Evolutionary conservation across 2,888 invertebrate species (phyloP).

Genomic region (Cephus nigrinus): DNA sequence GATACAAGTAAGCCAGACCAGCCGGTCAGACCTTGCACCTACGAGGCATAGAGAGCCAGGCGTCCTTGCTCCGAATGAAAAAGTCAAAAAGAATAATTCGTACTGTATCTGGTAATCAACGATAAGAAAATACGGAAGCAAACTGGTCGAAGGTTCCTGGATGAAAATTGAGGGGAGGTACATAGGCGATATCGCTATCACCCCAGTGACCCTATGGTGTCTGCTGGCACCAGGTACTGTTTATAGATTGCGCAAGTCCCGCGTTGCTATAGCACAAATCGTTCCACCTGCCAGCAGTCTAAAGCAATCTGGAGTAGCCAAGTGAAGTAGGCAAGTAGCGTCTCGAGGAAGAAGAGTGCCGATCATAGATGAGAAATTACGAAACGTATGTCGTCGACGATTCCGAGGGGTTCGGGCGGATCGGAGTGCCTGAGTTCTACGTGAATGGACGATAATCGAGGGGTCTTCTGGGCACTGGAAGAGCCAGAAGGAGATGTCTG

Average conservation of each 20-base stretch:
- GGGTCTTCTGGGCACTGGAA: background rate
- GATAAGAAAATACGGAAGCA: background rate
- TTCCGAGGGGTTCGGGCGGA: background rate
- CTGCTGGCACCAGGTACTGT: constrained; percentile 55
- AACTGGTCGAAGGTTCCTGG: background rate
- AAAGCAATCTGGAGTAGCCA: constrained; percentile 29
- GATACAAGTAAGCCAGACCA: background rate
- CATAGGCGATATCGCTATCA: constrained; percentile 17
- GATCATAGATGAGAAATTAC: background rate
- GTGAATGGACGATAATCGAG: background rate
- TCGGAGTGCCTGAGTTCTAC: background rate
- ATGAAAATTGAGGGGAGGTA: constrained; percentile 1
- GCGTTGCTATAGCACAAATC: constrained; percentile 49
- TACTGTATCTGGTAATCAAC: background rate
- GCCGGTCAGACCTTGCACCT: background rate
- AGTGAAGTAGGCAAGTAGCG: constrained; percentile 26
- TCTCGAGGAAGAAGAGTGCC: background rate
- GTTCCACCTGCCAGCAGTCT: constrained; percentile 32
- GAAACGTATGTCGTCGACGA: background rate
- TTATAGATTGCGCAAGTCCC: constrained; percentile 55
- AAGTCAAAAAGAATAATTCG: background rate
- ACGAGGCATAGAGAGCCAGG: background rate
- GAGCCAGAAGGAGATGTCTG: background rate
- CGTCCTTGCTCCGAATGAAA: background rate
- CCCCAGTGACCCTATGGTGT: constrained; percentile 59